A percentile compares a stretch with the other conserved stretches of the same genome.
These are phyloP conservation scores for Anoplolepis gracilipes DNA, from an alignment of 1,140 invertebrate species.

Conservation along the genomic window DNA sequence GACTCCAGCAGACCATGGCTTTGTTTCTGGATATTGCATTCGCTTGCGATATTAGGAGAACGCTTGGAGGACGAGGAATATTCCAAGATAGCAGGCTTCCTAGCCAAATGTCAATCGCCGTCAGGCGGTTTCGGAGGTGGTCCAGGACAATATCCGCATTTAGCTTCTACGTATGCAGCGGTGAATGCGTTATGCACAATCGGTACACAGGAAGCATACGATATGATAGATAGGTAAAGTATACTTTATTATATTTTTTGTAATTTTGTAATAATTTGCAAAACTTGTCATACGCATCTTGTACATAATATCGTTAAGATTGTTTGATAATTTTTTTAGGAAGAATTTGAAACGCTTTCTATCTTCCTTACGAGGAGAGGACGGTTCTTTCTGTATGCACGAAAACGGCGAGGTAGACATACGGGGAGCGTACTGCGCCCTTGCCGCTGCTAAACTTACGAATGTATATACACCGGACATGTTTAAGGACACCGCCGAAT, in stretches of 20 bases:
- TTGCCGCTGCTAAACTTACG: constrained; percentile 95
- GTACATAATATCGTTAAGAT: not conserved
- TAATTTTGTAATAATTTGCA: not conserved
- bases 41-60: constrained; percentile 93
- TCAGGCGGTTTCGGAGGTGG: constrained; percentile 98
- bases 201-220: constrained; percentile 94
- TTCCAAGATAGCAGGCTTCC: constrained; percentile 89
- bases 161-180: constrained; percentile 99
- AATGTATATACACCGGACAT: constrained; percentile 92
- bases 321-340: constrained; percentile 83
- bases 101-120: constrained; percentile 91
- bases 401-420: constrained; percentile 98
- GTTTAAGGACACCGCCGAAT: constrained; percentile 95
- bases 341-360: constrained; percentile 92
- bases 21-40: constrained; percentile 98
- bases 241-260: constrained; percentile 45
- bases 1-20: constrained; percentile 98
- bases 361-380: constrained; percentile 90
- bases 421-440: constrained; percentile 97
- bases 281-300: not conserved
- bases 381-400: constrained; percentile 97
- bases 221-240: constrained; percentile 95
- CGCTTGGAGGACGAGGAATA: constrained; percentile 89
- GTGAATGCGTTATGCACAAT: constrained; percentile 96
- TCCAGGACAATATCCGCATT: constrained; percentile 95